Base-by-base conservation (phyloP, 2,888 invertebrate genomes). In the Xanthorhoe spadicearia region DNA sequence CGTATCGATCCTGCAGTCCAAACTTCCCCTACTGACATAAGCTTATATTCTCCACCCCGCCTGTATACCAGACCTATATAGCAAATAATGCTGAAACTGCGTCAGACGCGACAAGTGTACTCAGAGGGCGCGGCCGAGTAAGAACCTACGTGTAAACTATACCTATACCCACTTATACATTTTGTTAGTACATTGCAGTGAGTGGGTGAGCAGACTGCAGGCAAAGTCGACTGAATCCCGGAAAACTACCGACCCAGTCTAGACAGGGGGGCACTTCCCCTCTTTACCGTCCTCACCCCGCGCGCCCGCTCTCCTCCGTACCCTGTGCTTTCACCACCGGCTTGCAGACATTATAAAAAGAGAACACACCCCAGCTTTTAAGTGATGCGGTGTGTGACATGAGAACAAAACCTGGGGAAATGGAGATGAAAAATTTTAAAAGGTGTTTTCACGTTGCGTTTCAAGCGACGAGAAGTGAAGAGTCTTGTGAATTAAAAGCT, bases 191-290 rank as follows among this genome's bases (percentile, higher is more conserved):
- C 78, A 86, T 80, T 90, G 90, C 91, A 89, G 86, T 88, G 91
- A 91, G 92, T 92, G 91, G 91, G 90, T 90, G 88, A 90, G 82
- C 86, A 85, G 86, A 89, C 91, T 92, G 92, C 92, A 92, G 90
- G 84, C 90, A 90, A 89, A 89, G 88, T 87, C 85, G 87, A 81
- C 89, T 90, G 92, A 91, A 93, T 91, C 92, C 92, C 89, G 93
- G 93, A 93, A 92, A 93, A 93, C 93, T 93, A 92, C 92, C 93
- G 93, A 93, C 93, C 93, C 93, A 93, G 93, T 93, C 93, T 93
- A 93, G 93, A 93, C 93, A 84, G 89, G 93, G 92, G 90, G 93
- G 92, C 92, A 90, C 83, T 87, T 88, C 90, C 89, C 91, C 89
- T 83, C 82, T 72, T 74, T 64, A 71, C 72, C 74, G 69, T 76